Base-by-base conservation (phyloP, 2,888 invertebrate species). In the Nomada fabriciana region DNA sequence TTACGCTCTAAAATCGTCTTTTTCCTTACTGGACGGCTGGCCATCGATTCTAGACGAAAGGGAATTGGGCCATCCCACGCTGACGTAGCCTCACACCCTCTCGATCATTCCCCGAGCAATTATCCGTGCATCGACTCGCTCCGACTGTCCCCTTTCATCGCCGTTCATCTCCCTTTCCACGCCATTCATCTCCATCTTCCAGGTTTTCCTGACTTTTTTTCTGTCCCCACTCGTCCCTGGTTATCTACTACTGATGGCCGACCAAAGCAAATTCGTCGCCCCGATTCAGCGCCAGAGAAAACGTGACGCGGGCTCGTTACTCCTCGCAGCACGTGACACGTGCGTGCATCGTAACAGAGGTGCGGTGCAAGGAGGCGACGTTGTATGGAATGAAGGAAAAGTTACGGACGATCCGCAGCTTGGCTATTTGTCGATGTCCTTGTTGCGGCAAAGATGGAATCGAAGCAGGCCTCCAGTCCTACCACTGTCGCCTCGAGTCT, bases 51-150 rank as follows among this genome's bases (percentile, higher is more conserved):
- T 82, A 85, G 43, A 65, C 76, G 83, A 72, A 55, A 60, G 88
- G 89, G 84, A 91, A 91, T 91, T 90, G 89, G 91, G 90, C 89
- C 89, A 90, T 85, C 85, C 80, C 76, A 69, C 78, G 82, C 74
- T 90, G 89, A 86, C 87, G 86, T 83, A 86, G 83, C 74, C 70
- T 79, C 76, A 71, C 76, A 81, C 75, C 80, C 70, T 73, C 73
- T 81, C 81, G 72, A 79, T 86, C 82, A 82, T 84, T 75, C 69
- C 76, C 63, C 57, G 29, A 29, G 64, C 75, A 83, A 80, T 85
- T 85, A 81, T 83, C 83, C 80, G 78, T 72, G 43, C 87, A 59
- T 75, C 72, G 85, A 65, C 71, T 83, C 64, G 20, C 18, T 59
- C 10, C 25, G 47, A 9, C 36, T n/a, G 13, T 15, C 10, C 42